A percentile compares a stretch with the other conserved stretches of the same genome.
Conservation (phyloP, 2,888 invertebrate species). For the Crossocerus cetratus region DNA sequence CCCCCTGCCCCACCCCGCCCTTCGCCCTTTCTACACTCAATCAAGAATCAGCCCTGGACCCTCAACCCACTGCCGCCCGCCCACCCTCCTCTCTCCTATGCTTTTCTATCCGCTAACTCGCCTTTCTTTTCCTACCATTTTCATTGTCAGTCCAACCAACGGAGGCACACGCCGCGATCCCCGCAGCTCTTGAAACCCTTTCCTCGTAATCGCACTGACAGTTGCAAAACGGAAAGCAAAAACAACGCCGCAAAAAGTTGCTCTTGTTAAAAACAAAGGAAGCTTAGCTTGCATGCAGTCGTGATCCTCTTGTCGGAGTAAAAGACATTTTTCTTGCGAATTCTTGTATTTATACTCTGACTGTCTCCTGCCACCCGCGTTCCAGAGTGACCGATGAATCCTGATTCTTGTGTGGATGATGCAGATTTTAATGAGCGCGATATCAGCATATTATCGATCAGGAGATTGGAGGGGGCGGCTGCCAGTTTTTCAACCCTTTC, state of each 20-base stretch:
- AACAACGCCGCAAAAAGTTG: too few relatives aligned
- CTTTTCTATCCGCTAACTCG: not conserved
- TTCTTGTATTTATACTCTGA: too few relatives aligned
- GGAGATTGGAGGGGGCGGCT: conserved; percentile 53
- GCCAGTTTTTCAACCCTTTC: conserved; percentile 71
- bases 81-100: conserved; percentile 18
- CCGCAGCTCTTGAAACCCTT: conserved; percentile 30
- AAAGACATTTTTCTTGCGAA: too few relatives aligned
- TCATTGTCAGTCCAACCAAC: conserved; percentile 43
- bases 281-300: too few relatives aligned
- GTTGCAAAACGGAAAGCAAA: too few relatives aligned
- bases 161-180: conserved; percentile 36
- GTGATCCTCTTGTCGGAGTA: too few relatives aligned
- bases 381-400: too few relatives aligned
- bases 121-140: conserved; percentile 37
- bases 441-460: conserved; percentile 51
- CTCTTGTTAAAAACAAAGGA: too few relatives aligned
- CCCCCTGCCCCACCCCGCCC: conserved; percentile 9
- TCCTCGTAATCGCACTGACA: conserved; percentile 32
- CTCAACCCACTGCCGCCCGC: conserved; percentile 23
- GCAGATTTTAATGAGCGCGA: conserved; percentile 35
- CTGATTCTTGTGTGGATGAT: conserved; percentile 31
- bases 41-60: conserved; percentile 54
- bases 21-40: conserved; percentile 48
- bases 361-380: too few relatives aligned